Base-by-base conservation (phyloP, 2,888 invertebrate genomes). In the Argynnis bischoffii region DNA sequence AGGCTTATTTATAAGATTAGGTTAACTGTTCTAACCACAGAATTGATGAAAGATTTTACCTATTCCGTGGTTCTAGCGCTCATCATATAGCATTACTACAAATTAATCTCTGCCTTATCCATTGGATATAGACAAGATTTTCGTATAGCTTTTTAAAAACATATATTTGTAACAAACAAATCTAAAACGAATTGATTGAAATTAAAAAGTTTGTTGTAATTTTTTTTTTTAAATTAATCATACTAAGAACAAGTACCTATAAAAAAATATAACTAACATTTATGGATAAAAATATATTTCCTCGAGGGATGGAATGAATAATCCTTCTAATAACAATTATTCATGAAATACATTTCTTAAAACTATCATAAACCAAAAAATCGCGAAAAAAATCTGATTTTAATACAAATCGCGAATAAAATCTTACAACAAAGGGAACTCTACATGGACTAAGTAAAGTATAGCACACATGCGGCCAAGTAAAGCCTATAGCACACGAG, bases 391-490 rank as follows among this genome's bases (percentile, higher is more conserved):
- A 54, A 64, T 63, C 66, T 54, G 48, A 59, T 67, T 55, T 50
- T 66, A 66, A 26, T 51, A 61, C 61, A 46, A 35, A 60, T 56
- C 54, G 26, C 59, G 60, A 66, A 66, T 63, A 70, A 67, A 67
- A 70, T 60, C 59, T 64, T 51, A 66, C 47, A 69, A 69, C 70
- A 70, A 70, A 70, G 48, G 55, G 61, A 73, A 60, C 61, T 67
- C 67, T 63, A 76, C 70, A 71, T 76, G 75, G 63, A n/a, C 66
- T 66, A 64, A 69, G 69, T 61, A 74, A 81, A 82, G 85, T 83
- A 84, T 83, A 83, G 83, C 81, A 74, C 79, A 76, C 75, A 79
- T 80, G 66, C 68, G 71, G 59, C 47, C 68, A 57, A 63, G 55
- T 57, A 59, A 55, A 67, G 60, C 51, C 63, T 41, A 66, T 2